Evolutionary conservation across 92 coral and sea anemone species (phyloP).

Genomic region (Umimayanthus chanpuru): DNA sequence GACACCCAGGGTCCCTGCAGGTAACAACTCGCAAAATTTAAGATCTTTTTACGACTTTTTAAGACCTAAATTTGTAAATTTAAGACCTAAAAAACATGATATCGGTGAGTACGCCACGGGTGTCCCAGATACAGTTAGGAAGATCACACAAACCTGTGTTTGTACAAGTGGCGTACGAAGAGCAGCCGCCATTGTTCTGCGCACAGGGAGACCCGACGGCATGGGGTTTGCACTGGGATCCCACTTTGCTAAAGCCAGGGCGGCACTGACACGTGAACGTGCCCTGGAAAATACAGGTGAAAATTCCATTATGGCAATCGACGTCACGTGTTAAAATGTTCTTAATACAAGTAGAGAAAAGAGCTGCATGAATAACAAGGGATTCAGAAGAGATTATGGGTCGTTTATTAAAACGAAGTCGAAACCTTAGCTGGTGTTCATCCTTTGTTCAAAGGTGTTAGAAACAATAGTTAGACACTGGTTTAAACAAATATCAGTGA

Average conservation of each 20-base stretch:
- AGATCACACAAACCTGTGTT: constrained; percentile 58
- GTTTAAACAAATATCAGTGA: too few relatives aligned
- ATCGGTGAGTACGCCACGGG: neutral
- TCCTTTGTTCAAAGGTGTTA: too few relatives aligned
- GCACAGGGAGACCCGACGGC: constrained; percentile 72
- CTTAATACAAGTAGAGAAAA: neutral
- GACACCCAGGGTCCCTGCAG: too few relatives aligned
- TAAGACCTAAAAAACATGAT: neutral
- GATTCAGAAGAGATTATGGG: too few relatives aligned
- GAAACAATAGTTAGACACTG: too few relatives aligned
- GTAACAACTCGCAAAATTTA: too few relatives aligned
- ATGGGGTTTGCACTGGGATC: constrained; percentile 58
- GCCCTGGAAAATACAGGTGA: constrained; percentile 48
- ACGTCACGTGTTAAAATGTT: neutral
- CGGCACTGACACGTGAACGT: constrained; percentile 68
- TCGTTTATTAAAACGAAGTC: too few relatives aligned
- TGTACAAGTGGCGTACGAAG: constrained; percentile 65
- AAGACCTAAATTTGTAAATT: too few relatives aligned
- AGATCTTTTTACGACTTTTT: too few relatives aligned
- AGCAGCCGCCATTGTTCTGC: constrained; percentile 78
- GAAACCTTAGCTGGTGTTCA: too few relatives aligned
- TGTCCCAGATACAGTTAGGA: too few relatives aligned
- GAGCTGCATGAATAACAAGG: neutral
- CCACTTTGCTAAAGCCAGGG: constrained; percentile 65
- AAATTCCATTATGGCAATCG: neutral